Evolutionary conservation across 2,797 vertebrate genomes (phyloP), one percentile per base, ranked within the genome.

Genomic region (Artibeus lituratus): DNA sequence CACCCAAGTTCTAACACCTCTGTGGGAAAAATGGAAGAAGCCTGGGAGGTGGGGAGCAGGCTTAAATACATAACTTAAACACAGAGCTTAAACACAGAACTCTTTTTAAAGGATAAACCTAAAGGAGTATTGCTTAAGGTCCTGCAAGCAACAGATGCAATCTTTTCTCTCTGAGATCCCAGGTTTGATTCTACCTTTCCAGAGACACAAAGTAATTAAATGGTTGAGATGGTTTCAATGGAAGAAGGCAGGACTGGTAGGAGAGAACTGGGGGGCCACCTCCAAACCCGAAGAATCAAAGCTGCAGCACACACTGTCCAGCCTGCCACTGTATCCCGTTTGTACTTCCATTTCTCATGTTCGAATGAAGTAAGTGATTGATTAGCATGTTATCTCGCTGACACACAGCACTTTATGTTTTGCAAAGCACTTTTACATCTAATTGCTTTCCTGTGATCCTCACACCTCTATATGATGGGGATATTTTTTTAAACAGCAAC

Each of bases 381-480:
- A 90, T 83, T 51, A 93, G 24, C 37, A 7, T 74, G 39, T 55
- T 65, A 35, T 59, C 94, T 93, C 44, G 1, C 12, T 55, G 80
- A 88, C 53, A 51, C 35, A 62, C 3, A 16, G 53, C 0, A 1
- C 44, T 96, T 89, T 53, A 21, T 55, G 59, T 70, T 95, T 80
- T 90, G 44, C 84, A 89, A 82, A 94, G 42, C 29, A 44, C 37
- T 76, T 92, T 92, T 49, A 55, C 24, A 49, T 85, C 44, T 89
- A 97, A 95, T 92, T 89, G 57, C 35, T 78, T 90, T 80, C 84
- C 57, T 95, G 72, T 69, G 76, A 89, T 65, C 57, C 47, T 94
- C 51, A 65, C 37, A 90, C 51, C 5, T 42, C 76, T 59, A 35
- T 35, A 39, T 59, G 21, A 65, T 42, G 44, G 70, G 24, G 9